phyloP scores from a whole-genome alignment of 1,140 invertebrate genomes.

The Conopomorpha cramerella region DNA sequence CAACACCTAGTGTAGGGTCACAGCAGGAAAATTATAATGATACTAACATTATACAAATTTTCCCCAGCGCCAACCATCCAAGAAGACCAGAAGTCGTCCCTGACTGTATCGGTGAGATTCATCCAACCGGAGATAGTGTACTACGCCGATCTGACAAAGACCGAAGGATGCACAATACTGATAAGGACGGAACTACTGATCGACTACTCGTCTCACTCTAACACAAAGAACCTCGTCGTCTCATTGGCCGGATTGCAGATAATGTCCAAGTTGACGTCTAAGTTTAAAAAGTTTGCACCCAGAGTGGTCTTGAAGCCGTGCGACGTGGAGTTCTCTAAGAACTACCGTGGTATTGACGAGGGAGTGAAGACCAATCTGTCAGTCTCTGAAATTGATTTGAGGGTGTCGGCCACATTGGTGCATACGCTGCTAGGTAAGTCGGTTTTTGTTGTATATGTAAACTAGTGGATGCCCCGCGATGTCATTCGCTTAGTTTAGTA shows the following conservation, averaged over 20 bases:
- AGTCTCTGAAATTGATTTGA: constrained; percentile 71
- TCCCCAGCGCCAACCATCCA: constrained; percentile 32
- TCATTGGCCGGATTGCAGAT: constrained; percentile 72
- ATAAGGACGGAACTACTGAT: constrained; percentile 74
- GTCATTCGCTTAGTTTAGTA: no score
- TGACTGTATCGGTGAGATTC: constrained; percentile 72
- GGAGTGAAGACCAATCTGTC: constrained; percentile 64
- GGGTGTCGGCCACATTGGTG: constrained; percentile 75
- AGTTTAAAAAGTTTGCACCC: constrained; percentile 54
- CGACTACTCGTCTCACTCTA: constrained; percentile 72
- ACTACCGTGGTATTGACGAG: constrained; percentile 65
- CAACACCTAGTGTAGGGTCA: no score
- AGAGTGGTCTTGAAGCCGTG: constrained; percentile 69
- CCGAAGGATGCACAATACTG: constrained; percentile 74
- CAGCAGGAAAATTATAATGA: no score
- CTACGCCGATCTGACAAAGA: constrained; percentile 69
- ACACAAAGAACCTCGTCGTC: constrained; percentile 67
- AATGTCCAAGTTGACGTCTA: constrained; percentile 60
- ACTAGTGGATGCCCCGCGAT: no score
- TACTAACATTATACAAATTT: no score
- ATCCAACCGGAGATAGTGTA: constrained; percentile 81
- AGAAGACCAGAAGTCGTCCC: no score
- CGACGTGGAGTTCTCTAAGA: constrained; percentile 72
- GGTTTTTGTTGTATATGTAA: no score
- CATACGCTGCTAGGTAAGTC: constrained; percentile 66